phyloP scores from a whole-genome alignment of 2,888 invertebrate genomes.

The Agrilus cyanescens region DNA sequence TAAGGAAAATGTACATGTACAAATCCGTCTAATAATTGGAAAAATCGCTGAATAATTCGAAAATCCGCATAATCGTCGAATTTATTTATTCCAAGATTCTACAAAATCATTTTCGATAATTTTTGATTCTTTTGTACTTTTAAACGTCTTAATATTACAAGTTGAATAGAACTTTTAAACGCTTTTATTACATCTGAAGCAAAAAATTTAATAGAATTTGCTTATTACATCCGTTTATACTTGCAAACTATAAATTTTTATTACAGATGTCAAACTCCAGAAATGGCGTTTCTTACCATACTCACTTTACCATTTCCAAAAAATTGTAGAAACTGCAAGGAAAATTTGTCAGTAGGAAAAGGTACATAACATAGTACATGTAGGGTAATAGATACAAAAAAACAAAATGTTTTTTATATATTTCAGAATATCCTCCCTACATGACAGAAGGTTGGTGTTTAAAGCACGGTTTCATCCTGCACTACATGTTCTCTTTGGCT shows the following conservation, averaged over 20 bases:
- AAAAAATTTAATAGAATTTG: too few relatives aligned
- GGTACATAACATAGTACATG: constrained; percentile 22
- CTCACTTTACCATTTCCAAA: constrained; percentile 53
- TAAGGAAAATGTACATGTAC: too few relatives aligned
- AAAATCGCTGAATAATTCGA: too few relatives aligned
- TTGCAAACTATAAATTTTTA: constrained; percentile 10
- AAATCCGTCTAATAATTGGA: too few relatives aligned
- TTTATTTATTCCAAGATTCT: too few relatives aligned
- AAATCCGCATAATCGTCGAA: too few relatives aligned
- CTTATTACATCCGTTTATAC: too few relatives aligned
- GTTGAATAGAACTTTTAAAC: too few relatives aligned
- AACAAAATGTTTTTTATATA: background rate
- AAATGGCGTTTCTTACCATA: constrained; percentile 51
- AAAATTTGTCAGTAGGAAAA: constrained; percentile 19
- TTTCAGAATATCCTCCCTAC: constrained; percentile 3
- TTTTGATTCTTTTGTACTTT: too few relatives aligned
- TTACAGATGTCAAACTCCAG: constrained; percentile 31
- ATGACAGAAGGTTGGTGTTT: constrained; percentile 47
- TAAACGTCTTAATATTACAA: too few relatives aligned
- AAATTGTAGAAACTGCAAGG: constrained; percentile 43
- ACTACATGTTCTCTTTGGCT: constrained; percentile 81
- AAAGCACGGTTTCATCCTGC: constrained; percentile 82
- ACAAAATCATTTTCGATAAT: too few relatives aligned
- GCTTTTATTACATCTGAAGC: too few relatives aligned
- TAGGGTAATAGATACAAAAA: background rate